Evolutionary conservation across 2,113 vertebrate genomes (phyloP).

Genomic region (Xiphophorus maculatus): DNA sequence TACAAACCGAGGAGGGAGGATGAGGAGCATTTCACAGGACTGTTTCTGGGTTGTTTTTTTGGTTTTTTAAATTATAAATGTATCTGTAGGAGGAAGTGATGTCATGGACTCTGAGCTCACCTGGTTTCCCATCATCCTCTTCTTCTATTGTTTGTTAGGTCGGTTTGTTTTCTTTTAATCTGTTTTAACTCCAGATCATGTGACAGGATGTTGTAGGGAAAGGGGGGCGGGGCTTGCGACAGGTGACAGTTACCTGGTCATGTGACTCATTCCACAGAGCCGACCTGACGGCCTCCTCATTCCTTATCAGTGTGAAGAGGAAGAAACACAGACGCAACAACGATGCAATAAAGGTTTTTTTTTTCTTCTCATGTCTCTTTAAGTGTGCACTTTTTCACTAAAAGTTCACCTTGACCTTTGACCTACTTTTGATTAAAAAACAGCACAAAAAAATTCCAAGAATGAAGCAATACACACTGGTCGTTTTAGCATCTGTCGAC

Average conservation of each 20-base stretch:
- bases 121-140: conserved; percentile 56
- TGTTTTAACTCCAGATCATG: conserved; percentile 63
- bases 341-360: conserved; percentile 62
- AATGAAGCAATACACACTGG: too few relatives aligned
- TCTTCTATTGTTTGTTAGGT: conserved; percentile 52
- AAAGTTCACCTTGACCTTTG: too few relatives aligned
- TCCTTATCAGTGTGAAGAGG: conserved; percentile 64
- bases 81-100: conserved; percentile 69
- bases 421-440: too few relatives aligned
- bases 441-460: too few relatives aligned
- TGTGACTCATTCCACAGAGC: conserved; percentile 62
- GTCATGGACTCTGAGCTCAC: conserved; percentile 73
- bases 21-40: conserved; percentile 45
- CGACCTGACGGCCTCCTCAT: conserved; percentile 48
- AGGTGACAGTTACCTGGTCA: conserved; percentile 30
- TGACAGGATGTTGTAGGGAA: conserved; percentile 27
- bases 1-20: conserved; percentile 29
- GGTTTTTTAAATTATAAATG: conserved; percentile 69
- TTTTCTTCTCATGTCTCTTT: conserved; percentile 47
- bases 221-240: conserved; percentile 21
- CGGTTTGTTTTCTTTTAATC: conserved; percentile 62
- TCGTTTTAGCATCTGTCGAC: not conserved
- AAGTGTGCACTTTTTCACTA: too few relatives aligned
- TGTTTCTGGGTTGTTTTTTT: conserved; percentile 9
- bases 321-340: conserved; percentile 20